Evolutionary conservation across 2,113 vertebrate species (phyloP), one percentile per base, ranked within the genome.

Genomic region (Acrocephalus arundinaceus): DNA sequence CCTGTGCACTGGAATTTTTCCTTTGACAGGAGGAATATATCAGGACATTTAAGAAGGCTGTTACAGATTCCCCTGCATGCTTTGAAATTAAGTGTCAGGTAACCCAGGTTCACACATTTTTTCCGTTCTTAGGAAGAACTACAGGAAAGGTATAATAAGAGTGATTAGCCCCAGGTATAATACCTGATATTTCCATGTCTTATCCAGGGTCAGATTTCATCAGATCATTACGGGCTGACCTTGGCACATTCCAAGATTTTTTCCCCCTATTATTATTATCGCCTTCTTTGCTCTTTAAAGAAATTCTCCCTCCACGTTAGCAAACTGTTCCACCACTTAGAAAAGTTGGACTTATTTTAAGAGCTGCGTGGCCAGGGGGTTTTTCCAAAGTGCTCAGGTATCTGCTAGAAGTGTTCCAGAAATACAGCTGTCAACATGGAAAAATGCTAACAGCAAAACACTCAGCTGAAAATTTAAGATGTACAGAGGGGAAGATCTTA

Each of bases 391-490:
- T 62, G 71, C 58, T 76, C 43, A 81, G 48, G 41, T 91, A 93
- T 89, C 79, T 94, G 59, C 62, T 85, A 59, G 41, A 43, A 87
- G 21, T 76, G 78, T 94, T 95, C 77, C 71, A 83, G 66, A 81
- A 75, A 68, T 82, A 43, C 23, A 48, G 51, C 62, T 95, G 71
- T 89, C 91, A 93, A 80, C 67, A 83, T 89, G 96, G 96, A 96
- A 96, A 96, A 97, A 86, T 90, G 96, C 91, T 96, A 75, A 72
- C 70, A 96, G 95, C 91, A 90, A 89, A 96, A 80, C 18, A 13
- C 62, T 83, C 37, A 68, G 85, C 91, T 87, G 90, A 93, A 82
- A 87, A 82, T 88, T 58, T 77, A 71, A 95, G 91, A 83, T 78
- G 87, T 41, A 83, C 21, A 41, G 37, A 76, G 45, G n/a, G 51